Conservation (phyloP, 2,113 vertebrate genomes). For the Zosterops hypoxanthus region DNA sequence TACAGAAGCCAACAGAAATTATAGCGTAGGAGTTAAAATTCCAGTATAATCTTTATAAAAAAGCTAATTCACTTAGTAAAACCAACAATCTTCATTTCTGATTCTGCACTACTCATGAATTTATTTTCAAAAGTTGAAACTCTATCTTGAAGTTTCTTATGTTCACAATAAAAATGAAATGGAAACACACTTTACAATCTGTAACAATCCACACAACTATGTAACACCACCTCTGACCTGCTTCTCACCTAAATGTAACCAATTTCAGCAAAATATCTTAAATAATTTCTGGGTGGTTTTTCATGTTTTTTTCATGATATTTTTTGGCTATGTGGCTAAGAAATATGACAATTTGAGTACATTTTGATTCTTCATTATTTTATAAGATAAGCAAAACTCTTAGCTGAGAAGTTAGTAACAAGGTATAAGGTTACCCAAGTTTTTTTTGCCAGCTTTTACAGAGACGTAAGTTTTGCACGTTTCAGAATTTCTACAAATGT, state of each 20-base stretch:
- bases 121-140: neutral
- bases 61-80: neutral
- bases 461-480: accelerated
- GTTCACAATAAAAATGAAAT: neutral
- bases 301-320: neutral
- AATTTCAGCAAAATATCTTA: neutral
- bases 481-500: neutral
- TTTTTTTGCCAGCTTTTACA: neutral
- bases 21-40: neutral
- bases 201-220: neutral
- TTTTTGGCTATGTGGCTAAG: neutral
- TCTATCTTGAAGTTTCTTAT: neutral
- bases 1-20: neutral
- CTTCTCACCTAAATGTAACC: neutral
- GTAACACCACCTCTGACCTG: neutral
- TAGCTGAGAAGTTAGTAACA: neutral
- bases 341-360: neutral
- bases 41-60: neutral
- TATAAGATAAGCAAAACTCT: neutral
- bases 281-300: neutral
- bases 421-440: neutral
- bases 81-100: neutral
- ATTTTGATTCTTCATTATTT: neutral
- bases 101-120: neutral
- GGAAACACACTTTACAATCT: neutral